phyloP scores from a whole-genome alignment of 2,113 vertebrate genomes.

The Chiloscyllium plagiosum region DNA sequence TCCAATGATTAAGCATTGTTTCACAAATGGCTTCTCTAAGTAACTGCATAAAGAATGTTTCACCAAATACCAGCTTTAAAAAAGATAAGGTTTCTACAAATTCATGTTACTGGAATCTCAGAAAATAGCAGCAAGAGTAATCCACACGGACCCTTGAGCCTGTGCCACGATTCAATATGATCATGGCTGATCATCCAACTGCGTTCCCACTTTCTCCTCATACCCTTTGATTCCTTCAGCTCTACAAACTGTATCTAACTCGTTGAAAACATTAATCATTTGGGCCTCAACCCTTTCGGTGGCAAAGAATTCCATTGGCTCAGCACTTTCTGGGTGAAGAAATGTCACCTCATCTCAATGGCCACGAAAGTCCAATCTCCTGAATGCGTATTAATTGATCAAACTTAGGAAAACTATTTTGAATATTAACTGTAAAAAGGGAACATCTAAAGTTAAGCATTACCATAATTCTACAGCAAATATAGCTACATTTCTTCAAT shows the following conservation, averaged over 20 bases:
- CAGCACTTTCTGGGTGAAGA: too few relatives aligned
- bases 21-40: neutral
- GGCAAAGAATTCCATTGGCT: too few relatives aligned
- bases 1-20: neutral
- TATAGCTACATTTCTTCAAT: neutral
- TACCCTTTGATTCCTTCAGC: too few relatives aligned
- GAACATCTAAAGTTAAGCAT: too few relatives aligned
- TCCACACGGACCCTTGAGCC: too few relatives aligned
- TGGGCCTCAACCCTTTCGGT: too few relatives aligned
- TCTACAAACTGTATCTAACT: too few relatives aligned
- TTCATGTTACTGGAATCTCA: neutral
- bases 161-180: too few relatives aligned
- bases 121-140: too few relatives aligned
- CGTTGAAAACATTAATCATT: too few relatives aligned
- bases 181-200: too few relatives aligned
- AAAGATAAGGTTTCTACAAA: neutral
- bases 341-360: neutral
- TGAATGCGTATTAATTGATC: neutral
- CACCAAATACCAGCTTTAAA: neutral
- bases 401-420: neutral
- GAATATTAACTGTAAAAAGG: neutral
- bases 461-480: neutral
- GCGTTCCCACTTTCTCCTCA: too few relatives aligned
- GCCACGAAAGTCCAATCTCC: neutral
- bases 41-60: neutral